phyloP scores from a whole-genome alignment of 2,888 invertebrate species.

The Nemurella pictetii region DNA sequence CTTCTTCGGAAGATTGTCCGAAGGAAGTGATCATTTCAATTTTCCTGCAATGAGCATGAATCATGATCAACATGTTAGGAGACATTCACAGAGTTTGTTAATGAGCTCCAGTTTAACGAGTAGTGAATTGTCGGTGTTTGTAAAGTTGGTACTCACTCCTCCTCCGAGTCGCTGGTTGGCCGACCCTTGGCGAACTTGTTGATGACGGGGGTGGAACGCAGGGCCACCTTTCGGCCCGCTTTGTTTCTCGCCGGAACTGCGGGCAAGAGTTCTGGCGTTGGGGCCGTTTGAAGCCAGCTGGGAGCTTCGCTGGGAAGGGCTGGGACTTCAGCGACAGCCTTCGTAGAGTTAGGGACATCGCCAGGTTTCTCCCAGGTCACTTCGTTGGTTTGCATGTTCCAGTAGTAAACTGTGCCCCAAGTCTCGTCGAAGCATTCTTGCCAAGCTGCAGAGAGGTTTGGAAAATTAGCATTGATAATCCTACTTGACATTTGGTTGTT shows the following conservation, averaged over 20 bases:
- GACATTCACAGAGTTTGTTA: no score
- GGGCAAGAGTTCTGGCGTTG: neutral
- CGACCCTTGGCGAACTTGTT: constrained; percentile 44
- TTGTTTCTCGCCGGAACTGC: constrained; percentile 40
- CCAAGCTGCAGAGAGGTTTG: constrained; percentile 57
- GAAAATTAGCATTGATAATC: neutral
- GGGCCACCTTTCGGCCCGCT: constrained; percentile 34
- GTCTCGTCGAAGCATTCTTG: constrained; percentile 65
- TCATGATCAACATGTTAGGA: no score
- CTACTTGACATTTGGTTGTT: no score
- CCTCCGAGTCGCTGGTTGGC: constrained; percentile 52
- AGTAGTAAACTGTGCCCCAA: constrained; percentile 66
- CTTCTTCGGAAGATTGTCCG: constrained; percentile 57
- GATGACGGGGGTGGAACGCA: neutral
- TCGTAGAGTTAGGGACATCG: constrained; percentile 48
- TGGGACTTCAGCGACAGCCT: neutral
- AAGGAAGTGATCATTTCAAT: constrained; percentile 63
- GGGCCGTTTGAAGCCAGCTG: neutral
- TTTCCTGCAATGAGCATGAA: constrained; percentile 52
- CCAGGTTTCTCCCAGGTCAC: constrained; percentile 66
- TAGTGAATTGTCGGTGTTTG: no score
- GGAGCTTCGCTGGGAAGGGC: neutral
- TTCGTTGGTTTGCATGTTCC: constrained; percentile 65
- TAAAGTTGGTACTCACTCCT: constrained; percentile 50
- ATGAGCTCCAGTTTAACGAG: no score